A percentile compares a stretch with the other conserved stretches of the same genome.
Evolutionary conservation across 2,113 vertebrate species (phyloP).

Genomic region (Pleuronectes platessa): DNA sequence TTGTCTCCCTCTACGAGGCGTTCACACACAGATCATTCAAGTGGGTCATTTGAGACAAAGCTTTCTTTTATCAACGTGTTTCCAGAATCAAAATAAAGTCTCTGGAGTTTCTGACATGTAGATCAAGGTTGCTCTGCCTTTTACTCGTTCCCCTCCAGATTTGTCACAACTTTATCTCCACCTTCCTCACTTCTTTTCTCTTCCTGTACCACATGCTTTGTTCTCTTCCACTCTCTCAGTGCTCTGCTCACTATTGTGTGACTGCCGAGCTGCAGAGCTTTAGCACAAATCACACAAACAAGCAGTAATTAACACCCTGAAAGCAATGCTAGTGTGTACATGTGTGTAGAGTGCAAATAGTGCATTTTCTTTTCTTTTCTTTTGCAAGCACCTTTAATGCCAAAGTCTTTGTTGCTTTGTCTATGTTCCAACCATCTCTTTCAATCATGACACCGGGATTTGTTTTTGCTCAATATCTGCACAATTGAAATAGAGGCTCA

Average conservation of each 20-base stretch:
- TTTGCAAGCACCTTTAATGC: slow-evolving; percentile 5
- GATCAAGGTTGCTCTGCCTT: slow-evolving; percentile 22
- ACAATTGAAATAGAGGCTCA: neutral
- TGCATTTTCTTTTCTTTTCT: neutral
- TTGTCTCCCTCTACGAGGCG: slow-evolving; percentile 14
- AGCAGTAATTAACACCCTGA: slow-evolving; percentile 31
- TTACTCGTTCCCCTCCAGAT: slow-evolving; percentile 2
- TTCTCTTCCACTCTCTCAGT: neutral
- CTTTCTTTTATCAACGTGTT: slow-evolving; percentile 12
- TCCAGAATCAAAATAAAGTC: slow-evolving; percentile 11
- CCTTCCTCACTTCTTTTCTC: neutral
- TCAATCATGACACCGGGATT: slow-evolving; percentile 8
- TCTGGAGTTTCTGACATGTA: slow-evolving; percentile 24
- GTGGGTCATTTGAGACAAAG: slow-evolving; percentile 40
- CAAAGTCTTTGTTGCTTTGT: neutral
- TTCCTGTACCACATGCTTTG: neutral
- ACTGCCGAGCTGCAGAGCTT: neutral
- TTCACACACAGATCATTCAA: slow-evolving; percentile 21
- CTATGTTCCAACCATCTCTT: slow-evolving; percentile 6
- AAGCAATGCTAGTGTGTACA: neutral
- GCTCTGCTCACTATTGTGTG: neutral
- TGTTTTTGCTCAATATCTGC: neutral
- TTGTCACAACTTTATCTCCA: slow-evolving; percentile 3
- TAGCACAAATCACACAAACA: neutral
- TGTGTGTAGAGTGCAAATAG: neutral